Evolutionary conservation across 2,797 vertebrate species (phyloP).

Genomic region (Ctenochaetus hawaiiensis): DNA sequence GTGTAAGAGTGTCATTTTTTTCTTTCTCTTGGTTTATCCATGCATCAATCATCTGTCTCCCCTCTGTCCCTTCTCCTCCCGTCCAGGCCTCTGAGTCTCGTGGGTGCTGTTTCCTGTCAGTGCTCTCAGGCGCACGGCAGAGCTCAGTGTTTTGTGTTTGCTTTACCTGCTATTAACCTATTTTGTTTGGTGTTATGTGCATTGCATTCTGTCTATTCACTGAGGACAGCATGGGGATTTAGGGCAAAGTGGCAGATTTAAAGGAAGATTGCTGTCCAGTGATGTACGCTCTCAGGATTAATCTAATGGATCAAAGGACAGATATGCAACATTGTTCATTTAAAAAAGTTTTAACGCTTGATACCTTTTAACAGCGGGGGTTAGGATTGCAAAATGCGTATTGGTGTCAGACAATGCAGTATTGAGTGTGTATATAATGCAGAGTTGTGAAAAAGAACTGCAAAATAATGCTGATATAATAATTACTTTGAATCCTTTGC

Average conservation of each 20-base stretch:
- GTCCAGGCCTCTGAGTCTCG: slow-evolving; percentile 14
- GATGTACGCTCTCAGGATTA: background rate
- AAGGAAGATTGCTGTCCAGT: slow-evolving; percentile 1
- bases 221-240: slow-evolving; percentile 5
- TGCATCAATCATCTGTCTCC: slow-evolving; percentile 43
- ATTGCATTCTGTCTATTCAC: slow-evolving; percentile 10
- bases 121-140: slow-evolving; percentile 21
- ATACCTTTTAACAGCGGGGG: background rate
- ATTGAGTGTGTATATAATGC: background rate
- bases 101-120: slow-evolving; percentile 29
- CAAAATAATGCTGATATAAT: background rate
- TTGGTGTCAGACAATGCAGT: background rate
- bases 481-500: background rate
- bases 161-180: slow-evolving; percentile 46
- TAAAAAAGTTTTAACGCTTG: background rate
- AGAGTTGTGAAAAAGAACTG: background rate
- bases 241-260: slow-evolving; percentile 9
- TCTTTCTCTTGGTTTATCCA: slow-evolving; percentile 24
- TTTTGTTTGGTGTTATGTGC: slow-evolving; percentile 35
- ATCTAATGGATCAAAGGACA: slow-evolving; percentile 9
- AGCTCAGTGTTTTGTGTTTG: slow-evolving; percentile 23
- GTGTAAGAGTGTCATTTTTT: slow-evolving; percentile 12
- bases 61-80: slow-evolving; percentile 10
- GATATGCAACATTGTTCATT: background rate
- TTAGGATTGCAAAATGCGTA: slow-evolving; percentile 9